Percentiles rank a stretch among this genome's conserved stretches.
phyloP scores from a whole-genome alignment of 2,797 vertebrate genomes.

The Cheirogaleus major region DNA sequence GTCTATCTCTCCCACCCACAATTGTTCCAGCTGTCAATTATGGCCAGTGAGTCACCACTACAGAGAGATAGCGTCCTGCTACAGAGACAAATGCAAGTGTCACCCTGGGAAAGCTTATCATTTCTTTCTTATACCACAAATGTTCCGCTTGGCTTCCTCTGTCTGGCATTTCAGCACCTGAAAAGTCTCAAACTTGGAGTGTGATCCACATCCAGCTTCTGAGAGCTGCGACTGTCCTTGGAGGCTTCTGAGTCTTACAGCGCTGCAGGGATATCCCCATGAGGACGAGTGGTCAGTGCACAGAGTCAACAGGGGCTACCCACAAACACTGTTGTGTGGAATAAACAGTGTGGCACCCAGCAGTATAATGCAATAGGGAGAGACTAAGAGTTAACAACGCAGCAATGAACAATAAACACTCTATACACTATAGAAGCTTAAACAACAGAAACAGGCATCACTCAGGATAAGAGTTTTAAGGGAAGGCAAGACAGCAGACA shows the following conservation, averaged over 20 bases:
- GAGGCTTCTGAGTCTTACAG: not conserved
- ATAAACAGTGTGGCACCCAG: not conserved
- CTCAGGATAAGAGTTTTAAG: not conserved
- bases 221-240: not conserved
- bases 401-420: not conserved
- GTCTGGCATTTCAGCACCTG: not conserved
- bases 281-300: not conserved
- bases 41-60: slow-evolving; percentile 15
- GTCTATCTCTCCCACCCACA: slow-evolving; percentile 36
- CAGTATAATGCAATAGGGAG: not conserved
- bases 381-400: not conserved
- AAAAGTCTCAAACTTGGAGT: not conserved
- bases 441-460: not conserved
- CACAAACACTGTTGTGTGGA: not conserved
- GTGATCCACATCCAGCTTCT: not conserved
- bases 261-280: not conserved
- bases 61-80: not conserved
- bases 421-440: not conserved
- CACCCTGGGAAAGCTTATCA: not conserved
- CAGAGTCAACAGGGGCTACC: not conserved
- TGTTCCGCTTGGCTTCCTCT: not conserved
- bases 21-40: slow-evolving; percentile 33
- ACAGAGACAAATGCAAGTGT: not conserved
- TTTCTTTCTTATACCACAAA: slow-evolving; percentile 26
- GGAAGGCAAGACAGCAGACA: not conserved